Base-by-base conservation (phyloP, 2,888 invertebrate genomes). In the Gortyna flavago region DNA sequence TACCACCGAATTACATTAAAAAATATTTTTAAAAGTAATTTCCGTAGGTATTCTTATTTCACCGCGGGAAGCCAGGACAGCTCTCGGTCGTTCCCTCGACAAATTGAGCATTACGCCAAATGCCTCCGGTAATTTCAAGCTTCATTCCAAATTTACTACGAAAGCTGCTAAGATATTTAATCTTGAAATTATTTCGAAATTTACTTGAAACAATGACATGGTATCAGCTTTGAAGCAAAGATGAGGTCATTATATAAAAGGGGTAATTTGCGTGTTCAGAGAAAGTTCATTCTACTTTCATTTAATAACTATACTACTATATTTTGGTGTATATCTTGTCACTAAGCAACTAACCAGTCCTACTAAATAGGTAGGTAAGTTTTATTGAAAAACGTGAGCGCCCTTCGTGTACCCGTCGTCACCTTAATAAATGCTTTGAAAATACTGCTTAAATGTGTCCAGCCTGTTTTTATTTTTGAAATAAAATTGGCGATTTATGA, bases 61-160 rank as follows among this genome's bases (percentile, higher is more conserved):
- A 91, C 90, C 80, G 86, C 88, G 88, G 90, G 88, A 90, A 90
- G 90, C 89, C 89, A 89, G 88, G 87, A 84, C 86, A 89, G 81
- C 87, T 89, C 89, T 80, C 85, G 85, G 87, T 90, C 91, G 91
- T 89, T 92, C 91, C 85, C 90, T 85, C 89, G 93, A 93, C 93
- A 95, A 95, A 95, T 95, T 95, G 95, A 95, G 94, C 94, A 94
- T 95, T 95, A 92, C 91, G 87, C 91, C 90, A 92, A 95, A 95
- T 93, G 93, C 93, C 92, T 91, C 90, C 92, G 89, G 95, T 94
- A 94, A 95, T 95, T 94, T 93, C 84, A 88, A 90, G 93, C 92
- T 93, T 92, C 92, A 92, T 93, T 93, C 91, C 90, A 93, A 94
- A 95, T 95, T 95, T 94, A 93, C 91, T 93, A 92, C 92, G 92